Conservation (phyloP, 2,113 vertebrate genomes). For the Larimichthys polyactis region DNA sequence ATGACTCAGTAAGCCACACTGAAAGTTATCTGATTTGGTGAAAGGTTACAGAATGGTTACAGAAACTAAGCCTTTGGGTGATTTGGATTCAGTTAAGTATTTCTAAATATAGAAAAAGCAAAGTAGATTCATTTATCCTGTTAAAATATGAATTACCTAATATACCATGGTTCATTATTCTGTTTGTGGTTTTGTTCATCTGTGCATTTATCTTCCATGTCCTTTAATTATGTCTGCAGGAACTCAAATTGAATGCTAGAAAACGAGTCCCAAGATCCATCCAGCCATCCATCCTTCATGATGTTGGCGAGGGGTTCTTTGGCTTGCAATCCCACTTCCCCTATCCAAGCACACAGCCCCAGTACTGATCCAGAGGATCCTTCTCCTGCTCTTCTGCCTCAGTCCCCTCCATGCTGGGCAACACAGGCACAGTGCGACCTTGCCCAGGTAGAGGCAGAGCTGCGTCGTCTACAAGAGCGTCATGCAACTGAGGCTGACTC, state of each 20-base stretch:
- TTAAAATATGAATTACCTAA: background rate
- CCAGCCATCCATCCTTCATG: background rate
- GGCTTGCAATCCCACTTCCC: conserved; percentile 57
- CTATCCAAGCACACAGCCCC: conserved; percentile 33
- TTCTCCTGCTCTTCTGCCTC: conserved; percentile 14
- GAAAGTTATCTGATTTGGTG: background rate
- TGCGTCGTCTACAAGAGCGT: conserved; percentile 69
- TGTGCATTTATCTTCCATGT: background rate
- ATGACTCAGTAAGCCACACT: background rate
- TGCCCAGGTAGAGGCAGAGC: conserved; percentile 69
- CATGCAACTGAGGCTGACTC: conserved; percentile 70
- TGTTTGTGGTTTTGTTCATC: background rate
- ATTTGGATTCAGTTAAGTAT: background rate
- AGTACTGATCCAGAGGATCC: conserved; percentile 43
- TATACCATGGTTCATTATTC: background rate
- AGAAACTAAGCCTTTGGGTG: background rate
- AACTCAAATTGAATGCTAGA: conserved; percentile 12
- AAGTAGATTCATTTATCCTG: background rate
- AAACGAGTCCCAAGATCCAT: conserved; percentile 12
- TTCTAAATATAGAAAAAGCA: background rate
- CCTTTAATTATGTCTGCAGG: conserved; percentile 24
- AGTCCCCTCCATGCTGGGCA: conserved; percentile 72
- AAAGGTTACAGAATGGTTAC: background rate
- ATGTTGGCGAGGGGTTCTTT: conserved; percentile 68
- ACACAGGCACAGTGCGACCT: conserved; percentile 76